Conservation (phyloP, 2,113 vertebrate species). For the Oreochromis spilurus region DNA sequence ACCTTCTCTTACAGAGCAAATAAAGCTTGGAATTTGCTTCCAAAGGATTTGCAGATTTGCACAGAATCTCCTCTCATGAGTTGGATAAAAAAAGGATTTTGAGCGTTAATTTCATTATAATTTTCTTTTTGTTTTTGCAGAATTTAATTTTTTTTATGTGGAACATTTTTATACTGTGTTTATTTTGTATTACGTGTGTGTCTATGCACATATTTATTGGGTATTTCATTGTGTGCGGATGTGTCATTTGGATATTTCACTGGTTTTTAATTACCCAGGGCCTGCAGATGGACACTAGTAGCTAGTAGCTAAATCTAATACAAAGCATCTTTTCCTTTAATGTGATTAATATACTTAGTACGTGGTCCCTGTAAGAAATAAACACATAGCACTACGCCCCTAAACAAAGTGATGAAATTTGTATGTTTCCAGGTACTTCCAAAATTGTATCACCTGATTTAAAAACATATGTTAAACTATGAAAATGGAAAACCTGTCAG, state of each 20-base stretch:
- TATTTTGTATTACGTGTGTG: background rate
- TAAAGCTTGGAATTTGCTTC: background rate
- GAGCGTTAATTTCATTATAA: background rate
- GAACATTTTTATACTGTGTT: no score
- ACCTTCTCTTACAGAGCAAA: background rate
- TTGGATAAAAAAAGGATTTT: background rate
- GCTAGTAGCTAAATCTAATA: background rate
- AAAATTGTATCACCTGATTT: background rate
- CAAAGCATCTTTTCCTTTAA: background rate
- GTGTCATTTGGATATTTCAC: background rate
- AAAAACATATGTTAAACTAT: background rate
- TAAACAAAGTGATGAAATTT: background rate
- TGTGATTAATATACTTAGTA: background rate
- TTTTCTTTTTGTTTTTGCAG: background rate
- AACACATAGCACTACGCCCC: background rate
- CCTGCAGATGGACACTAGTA: background rate
- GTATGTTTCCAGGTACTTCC: background rate
- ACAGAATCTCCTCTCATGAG: background rate
- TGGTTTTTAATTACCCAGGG: background rate
- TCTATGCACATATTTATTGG: background rate
- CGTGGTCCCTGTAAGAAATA: background rate
- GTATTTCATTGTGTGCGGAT: background rate
- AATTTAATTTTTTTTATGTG: background rate
- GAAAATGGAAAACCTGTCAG: background rate
- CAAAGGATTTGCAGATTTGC: background rate